Evolutionary conservation across 2,888 invertebrate species (phyloP).

Genomic region (Drosophila acutilabella): DNA sequence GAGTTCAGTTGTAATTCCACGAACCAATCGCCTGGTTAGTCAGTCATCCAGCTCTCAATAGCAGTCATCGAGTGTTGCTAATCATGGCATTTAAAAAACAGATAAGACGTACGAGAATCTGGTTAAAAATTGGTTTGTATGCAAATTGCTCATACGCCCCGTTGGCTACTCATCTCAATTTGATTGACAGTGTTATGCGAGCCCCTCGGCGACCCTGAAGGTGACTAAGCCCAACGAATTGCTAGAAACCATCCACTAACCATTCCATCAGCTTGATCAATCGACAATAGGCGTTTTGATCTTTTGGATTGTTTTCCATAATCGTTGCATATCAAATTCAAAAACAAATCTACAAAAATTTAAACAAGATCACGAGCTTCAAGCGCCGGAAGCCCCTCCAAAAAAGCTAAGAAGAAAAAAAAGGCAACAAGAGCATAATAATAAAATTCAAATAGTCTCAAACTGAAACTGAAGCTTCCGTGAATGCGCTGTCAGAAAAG

Average conservation of each 20-base stretch:
- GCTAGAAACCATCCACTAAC: constrained; percentile 23
- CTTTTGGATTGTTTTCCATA: constrained; percentile 59
- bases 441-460: constrained; percentile 31
- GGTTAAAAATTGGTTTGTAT: constrained; percentile 26
- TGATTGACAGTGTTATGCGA: constrained; percentile 58
- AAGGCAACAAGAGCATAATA: constrained; percentile 14
- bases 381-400: constrained; percentile 64
- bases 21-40: constrained; percentile 44
- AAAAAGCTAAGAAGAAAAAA: constrained; percentile 11
- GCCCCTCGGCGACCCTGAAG: constrained; percentile 49
- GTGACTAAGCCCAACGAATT: constrained; percentile 51
- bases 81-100: constrained; percentile 33
- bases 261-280: constrained; percentile 5
- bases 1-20: constrained; percentile 54
- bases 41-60: constrained; percentile 30
- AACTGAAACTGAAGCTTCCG: constrained; percentile 67
- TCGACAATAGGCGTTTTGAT: constrained; percentile 41
- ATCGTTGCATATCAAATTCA: constrained; percentile 53
- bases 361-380: constrained; percentile 71
- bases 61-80: constrained; percentile 39
- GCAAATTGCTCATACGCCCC: constrained; percentile 56
- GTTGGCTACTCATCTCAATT: constrained; percentile 28
- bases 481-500: constrained; percentile 49
- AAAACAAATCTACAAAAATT: constrained; percentile 36
- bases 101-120: constrained; percentile 31